Evolutionary conservation across 2,888 invertebrate genomes (phyloP).

Genomic region (Cybosia mesomella): DNA sequence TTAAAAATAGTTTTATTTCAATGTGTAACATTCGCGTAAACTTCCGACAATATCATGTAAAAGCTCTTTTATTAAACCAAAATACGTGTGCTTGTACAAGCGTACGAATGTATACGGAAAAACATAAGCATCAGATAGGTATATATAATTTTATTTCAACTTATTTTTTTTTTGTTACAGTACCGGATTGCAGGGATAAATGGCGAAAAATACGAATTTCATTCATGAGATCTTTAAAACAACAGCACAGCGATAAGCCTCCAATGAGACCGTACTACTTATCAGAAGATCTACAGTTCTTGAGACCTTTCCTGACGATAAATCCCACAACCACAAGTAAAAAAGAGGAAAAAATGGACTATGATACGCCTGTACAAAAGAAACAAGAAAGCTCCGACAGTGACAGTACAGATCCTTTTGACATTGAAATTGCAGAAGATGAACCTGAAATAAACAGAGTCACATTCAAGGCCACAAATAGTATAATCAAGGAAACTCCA

Average conservation of each 20-base stretch:
- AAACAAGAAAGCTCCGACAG: constrained; percentile 38
- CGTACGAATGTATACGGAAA: too few species aligned
- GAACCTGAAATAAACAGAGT: constrained; percentile 19
- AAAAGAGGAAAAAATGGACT: constrained; percentile 31
- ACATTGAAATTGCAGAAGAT: constrained; percentile 22
- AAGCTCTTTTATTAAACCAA: too few species aligned
- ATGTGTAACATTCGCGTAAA: too few species aligned
- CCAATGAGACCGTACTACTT: constrained; percentile 53
- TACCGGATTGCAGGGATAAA: constrained; percentile 54
- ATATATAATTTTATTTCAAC: neutral
- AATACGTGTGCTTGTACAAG: too few species aligned
- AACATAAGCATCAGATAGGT: too few species aligned
- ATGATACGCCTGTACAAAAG: constrained; percentile 18
- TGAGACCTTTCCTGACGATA: constrained; percentile 46
- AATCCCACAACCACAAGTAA: constrained; percentile 18
- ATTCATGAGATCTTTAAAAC: constrained; percentile 53
- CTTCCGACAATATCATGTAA: too few species aligned
- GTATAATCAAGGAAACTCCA: constrained; percentile 18
- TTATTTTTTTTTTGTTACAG: constrained; percentile 39
- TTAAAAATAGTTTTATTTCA: too few species aligned
- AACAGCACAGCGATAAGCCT: constrained; percentile 42
- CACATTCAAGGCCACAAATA: constrained; percentile 12
- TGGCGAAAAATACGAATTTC: constrained; percentile 58
- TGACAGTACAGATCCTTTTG: constrained; percentile 23
- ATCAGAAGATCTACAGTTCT: constrained; percentile 50